Conservation (phyloP, 2,113 vertebrate genomes). For the Syngnathoides biaculeatus region DNA sequence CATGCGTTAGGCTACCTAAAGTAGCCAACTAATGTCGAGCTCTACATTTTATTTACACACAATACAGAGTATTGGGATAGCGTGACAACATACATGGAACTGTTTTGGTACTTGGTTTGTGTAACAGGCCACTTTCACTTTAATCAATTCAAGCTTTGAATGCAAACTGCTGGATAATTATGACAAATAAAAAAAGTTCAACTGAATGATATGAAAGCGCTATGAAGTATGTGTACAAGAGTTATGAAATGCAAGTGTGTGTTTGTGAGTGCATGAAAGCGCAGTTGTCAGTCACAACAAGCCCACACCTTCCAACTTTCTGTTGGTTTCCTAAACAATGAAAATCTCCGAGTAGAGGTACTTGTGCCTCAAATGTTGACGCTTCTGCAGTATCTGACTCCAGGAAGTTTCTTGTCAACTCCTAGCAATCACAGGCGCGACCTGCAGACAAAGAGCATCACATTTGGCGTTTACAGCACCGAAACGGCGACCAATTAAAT, state of each 20-base stretch:
- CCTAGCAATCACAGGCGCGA: conserved; percentile 72
- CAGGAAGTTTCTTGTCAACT: conserved; percentile 12
- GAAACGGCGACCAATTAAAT: background rate
- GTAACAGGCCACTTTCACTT: conserved; percentile 31
- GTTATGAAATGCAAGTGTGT: conserved; percentile 16
- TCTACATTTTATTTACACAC: conserved; percentile 24
- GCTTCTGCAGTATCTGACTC: conserved; percentile 31
- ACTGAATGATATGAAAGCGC: conserved; percentile 27
- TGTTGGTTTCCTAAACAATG: conserved; percentile 31
- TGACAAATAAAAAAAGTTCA: background rate
- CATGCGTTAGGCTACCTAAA: conserved; percentile 38
- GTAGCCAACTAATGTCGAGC: conserved; percentile 45
- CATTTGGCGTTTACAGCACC: background rate
- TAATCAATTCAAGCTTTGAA: conserved; percentile 14
- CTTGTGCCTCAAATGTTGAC: conserved; percentile 11
- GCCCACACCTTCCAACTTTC: conserved; percentile 27
- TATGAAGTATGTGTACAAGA: conserved; percentile 8
- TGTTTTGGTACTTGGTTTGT: conserved; percentile 52
- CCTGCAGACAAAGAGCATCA: conserved; percentile 41
- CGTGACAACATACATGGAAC: conserved; percentile 14
- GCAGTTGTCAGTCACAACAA: conserved; percentile 32
- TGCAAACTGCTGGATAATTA: background rate
- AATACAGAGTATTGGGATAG: conserved; percentile 28
- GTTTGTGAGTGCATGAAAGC: conserved; percentile 23
- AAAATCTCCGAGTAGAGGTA: conserved; percentile 18